phyloP scores from a whole-genome alignment of 2,888 invertebrate genomes.

The Tetanocera ferruginea region DNA sequence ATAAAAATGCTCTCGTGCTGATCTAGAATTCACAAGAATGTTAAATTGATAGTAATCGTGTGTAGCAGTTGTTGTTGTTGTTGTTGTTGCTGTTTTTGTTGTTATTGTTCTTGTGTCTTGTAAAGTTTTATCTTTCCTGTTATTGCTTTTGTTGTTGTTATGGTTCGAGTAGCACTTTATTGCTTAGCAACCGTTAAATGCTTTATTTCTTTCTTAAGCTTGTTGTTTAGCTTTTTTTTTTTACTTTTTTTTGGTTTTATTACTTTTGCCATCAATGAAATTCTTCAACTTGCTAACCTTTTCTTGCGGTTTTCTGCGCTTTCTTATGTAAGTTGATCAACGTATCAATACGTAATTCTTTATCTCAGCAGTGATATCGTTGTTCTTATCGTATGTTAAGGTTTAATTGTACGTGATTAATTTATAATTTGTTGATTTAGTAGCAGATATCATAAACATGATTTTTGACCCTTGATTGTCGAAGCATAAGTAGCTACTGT shows the following conservation, averaged over 20 bases:
- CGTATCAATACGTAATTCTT: no score
- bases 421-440: no score
- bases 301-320: no score
- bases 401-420: no score
- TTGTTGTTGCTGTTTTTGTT: not conserved
- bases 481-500: no score
- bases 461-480: no score
- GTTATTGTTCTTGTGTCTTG: not conserved
- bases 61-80: not conserved
- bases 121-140: not conserved
- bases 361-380: no score
- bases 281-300: no score
- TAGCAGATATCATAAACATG: no score
- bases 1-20: conserved; percentile 54
- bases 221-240: no score
- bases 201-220: not conserved
- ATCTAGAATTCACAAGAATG: conserved; percentile 52
- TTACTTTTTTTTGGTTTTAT: not conserved
- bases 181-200: conserved; percentile 14
- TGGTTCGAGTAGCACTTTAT: conserved; percentile 1
- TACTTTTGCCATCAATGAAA: not conserved
- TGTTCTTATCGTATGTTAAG: no score
- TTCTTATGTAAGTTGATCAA: no score
- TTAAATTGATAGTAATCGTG: conserved; percentile 32
- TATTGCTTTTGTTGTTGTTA: not conserved